A percentile compares a stretch with the other conserved stretches of the same genome.
These are phyloP conservation scores for Ptychadena robeensis DNA, from an alignment of 2,797 vertebrate species.

Conservation along the genomic window DNA sequence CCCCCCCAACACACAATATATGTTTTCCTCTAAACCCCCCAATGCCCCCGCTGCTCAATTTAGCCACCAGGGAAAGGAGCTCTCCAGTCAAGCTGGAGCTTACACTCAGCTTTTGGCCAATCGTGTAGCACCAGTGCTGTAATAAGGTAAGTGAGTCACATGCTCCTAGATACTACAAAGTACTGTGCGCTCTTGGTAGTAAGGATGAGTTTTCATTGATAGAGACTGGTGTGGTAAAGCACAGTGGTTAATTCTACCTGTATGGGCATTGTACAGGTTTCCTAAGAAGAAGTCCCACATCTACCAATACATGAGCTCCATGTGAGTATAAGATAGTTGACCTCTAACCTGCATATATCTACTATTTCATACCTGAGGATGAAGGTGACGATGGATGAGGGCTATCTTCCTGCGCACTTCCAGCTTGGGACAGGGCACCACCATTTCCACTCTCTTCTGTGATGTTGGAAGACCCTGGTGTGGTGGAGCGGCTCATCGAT, in stretches of 20 bases:
- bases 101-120: no score
- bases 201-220: no score
- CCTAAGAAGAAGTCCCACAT: neutral
- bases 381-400: constrained; percentile 97
- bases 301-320: neutral
- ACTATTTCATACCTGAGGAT: constrained; percentile 85
- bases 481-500: constrained; percentile 97
- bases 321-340: neutral
- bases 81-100: no score
- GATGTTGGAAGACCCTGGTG: constrained; percentile 95
- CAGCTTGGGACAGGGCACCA: constrained; percentile 93
- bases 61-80: no score
- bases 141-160: neutral
- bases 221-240: no score
- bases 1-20: no score
- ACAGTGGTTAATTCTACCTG: neutral
- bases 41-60: no score
- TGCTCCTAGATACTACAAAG: neutral
- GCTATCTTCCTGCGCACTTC: constrained; percentile 96
- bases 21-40: no score
- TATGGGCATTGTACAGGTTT: neutral
- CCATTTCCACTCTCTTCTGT: constrained; percentile 95
- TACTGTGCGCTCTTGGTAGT: neutral
- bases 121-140: no score
- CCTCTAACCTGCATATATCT: neutral